Percentiles rank a stretch among this genome's conserved stretches.
phyloP scores from a whole-genome alignment of 1,140 invertebrate species.

The Zelostemma sp. region DNA sequence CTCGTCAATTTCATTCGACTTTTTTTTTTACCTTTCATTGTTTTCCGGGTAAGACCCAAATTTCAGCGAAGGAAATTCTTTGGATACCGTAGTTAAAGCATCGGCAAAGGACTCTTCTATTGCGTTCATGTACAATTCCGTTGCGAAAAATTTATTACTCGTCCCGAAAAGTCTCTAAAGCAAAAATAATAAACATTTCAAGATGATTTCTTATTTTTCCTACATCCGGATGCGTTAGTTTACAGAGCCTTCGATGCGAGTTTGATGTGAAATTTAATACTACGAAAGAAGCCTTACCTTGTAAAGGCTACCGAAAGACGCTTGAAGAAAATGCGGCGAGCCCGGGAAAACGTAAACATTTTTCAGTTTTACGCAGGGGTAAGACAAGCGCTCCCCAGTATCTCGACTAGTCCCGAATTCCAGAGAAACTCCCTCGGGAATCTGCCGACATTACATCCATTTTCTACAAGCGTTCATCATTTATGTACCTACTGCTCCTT shows the following conservation, averaged over 20 bases:
- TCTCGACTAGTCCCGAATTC: constrained; percentile 62
- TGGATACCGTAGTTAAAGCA: constrained; percentile 62
- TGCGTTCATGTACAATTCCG: constrained; percentile 65
- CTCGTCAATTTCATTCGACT: background rate
- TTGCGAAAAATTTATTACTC: constrained; percentile 61
- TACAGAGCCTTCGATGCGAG: too few species aligned
- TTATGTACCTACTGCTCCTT: background rate
- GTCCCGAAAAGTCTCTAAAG: constrained; percentile 65
- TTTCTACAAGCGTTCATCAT: constrained; percentile 12
- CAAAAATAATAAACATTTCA: too few species aligned
- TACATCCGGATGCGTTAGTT: too few species aligned
- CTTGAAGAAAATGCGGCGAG: constrained; percentile 77
- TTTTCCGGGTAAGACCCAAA: constrained; percentile 72
- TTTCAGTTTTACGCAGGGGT: constrained; percentile 76
- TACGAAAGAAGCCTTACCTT: too few species aligned
- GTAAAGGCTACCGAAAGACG: constrained; percentile 71
- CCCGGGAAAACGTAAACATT: constrained; percentile 88
- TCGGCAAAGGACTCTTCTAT: constrained; percentile 67
- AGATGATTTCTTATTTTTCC: too few species aligned
- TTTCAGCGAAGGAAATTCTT: constrained; percentile 66
- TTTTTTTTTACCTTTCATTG: constrained; percentile 58
- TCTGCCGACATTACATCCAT: constrained; percentile 48
- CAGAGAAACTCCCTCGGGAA: constrained; percentile 67
- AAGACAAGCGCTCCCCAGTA: constrained; percentile 62
- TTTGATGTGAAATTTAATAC: too few species aligned